Evolutionary conservation across 2,113 vertebrate species (phyloP).

Genomic region (Dipodomys ordii): DNA sequence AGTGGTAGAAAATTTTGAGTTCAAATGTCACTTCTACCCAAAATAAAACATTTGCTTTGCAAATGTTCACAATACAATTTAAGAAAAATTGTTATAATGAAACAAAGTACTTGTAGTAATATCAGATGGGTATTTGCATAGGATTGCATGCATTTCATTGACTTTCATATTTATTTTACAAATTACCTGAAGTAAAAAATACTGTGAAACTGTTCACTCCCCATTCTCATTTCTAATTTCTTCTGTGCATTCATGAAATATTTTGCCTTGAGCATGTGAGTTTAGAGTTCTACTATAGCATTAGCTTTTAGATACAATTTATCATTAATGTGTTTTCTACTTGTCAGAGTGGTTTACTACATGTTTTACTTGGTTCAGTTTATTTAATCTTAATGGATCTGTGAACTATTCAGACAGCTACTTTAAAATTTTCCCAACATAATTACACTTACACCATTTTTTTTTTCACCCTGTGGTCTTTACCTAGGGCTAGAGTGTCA

Average conservation of each 20-base stretch:
- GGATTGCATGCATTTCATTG: constrained; percentile 29
- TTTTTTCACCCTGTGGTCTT: too few species aligned
- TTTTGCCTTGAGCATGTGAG: background rate
- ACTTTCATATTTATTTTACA: constrained; percentile 52
- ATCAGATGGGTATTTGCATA: background rate
- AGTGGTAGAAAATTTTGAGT: too few species aligned
- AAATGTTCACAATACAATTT: background rate
- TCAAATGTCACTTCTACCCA: too few species aligned
- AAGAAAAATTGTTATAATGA: constrained; percentile 43
- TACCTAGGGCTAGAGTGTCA: background rate
- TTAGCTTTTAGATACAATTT: constrained; percentile 55
- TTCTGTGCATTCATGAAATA: constrained; percentile 45
- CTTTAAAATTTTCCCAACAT: background rate
- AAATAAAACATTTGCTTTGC: background rate
- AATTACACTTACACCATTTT: background rate
- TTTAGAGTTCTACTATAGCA: constrained; percentile 35
- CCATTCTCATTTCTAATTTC: constrained; percentile 20
- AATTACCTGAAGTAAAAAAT: constrained; percentile 49
- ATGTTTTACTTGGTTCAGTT: constrained; percentile 38
- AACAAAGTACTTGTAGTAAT: constrained; percentile 12
- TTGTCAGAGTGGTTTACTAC: constrained; percentile 5
- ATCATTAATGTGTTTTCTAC: background rate
- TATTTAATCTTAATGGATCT: constrained; percentile 47
- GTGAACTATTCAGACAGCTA: background rate
- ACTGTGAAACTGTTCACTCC: background rate